These are phyloP conservation scores for Tachysurus fulvidraco DNA, from an alignment of 2,113 vertebrate genomes.

Conservation along the genomic window DNA sequence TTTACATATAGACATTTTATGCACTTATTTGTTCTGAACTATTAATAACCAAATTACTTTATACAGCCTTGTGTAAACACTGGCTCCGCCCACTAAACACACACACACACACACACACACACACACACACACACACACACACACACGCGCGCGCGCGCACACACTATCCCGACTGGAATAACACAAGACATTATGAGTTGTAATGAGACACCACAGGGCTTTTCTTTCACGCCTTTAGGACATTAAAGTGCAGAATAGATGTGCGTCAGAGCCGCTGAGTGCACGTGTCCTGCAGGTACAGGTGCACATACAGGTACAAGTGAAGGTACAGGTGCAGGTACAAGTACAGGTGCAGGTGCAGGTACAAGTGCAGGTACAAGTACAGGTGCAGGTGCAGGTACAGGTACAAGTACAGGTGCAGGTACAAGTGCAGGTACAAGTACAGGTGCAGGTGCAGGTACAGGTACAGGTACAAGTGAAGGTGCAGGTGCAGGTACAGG, in stretches of 20 bases:
- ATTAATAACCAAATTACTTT: background rate
- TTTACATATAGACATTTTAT: background rate
- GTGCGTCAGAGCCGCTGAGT: background rate
- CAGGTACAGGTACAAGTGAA: background rate
- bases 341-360: background rate
- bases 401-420: background rate
- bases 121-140: slow-evolving; percentile 1
- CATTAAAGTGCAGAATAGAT: background rate
- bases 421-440: background rate
- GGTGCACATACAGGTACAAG: background rate
- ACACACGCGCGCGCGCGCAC: no score
- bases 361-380: background rate
- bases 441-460: background rate
- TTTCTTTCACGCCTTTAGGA: background rate
- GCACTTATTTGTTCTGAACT: background rate
- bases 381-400: background rate
- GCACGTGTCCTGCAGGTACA: background rate
- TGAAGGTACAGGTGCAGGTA: background rate
- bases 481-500: background rate
- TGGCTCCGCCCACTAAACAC: background rate
- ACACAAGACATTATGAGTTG: background rate
- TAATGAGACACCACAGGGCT: background rate
- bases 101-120: slow-evolving; percentile 19
- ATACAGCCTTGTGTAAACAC: background rate
- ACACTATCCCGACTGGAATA: background rate